phyloP scores from a whole-genome alignment of 2,888 invertebrate genomes.

The Halocaridina rubra region DNA sequence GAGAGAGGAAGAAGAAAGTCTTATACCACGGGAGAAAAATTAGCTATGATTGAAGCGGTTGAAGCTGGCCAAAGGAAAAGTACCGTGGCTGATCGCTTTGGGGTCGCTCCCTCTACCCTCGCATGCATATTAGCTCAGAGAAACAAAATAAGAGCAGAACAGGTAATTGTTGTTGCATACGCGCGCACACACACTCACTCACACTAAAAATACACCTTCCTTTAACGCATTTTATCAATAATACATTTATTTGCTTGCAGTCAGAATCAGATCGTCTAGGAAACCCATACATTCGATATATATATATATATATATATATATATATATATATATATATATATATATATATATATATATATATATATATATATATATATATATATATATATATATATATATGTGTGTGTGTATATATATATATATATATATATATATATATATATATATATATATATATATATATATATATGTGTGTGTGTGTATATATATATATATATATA shows the following conservation, averaged over 20 bases:
- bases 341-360: conserved; percentile 10
- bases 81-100: conserved; percentile 58
- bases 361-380: conserved; percentile 1
- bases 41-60: conserved; percentile 63
- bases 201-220: too few species aligned
- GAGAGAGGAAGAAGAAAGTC: conserved; percentile 48
- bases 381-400: neutral
- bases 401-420: neutral
- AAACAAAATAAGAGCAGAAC: conserved; percentile 58
- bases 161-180: too few species aligned
- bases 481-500: neutral
- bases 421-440: neutral
- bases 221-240: too few species aligned
- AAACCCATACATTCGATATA: neutral
- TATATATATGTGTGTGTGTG: neutral
- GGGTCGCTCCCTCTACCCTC: conserved; percentile 62
- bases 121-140: conserved; percentile 61
- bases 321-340: neutral
- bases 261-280: too few species aligned
- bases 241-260: too few species aligned
- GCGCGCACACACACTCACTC: too few species aligned
- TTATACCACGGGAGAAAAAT: conserved; percentile 56
- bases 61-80: conserved; percentile 62
- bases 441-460: neutral
- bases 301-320: neutral